These are phyloP conservation scores for Spialia ferax DNA, from an alignment of 2,888 invertebrate genomes.

Conservation along the genomic window DNA sequence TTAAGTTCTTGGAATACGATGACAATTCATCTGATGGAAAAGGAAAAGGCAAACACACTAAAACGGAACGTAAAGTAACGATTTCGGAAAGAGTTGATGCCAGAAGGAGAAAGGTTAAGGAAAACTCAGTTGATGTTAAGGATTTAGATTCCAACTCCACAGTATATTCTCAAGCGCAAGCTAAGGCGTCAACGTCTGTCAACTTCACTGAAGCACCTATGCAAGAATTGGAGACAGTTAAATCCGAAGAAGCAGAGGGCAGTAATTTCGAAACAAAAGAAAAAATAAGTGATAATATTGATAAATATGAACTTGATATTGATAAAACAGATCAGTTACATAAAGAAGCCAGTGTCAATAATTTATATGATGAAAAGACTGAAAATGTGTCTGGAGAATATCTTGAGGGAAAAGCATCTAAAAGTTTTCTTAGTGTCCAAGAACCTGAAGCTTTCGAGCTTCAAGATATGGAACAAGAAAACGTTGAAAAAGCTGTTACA, in stretches of 20 bases:
- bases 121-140: too few relatives aligned
- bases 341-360: background rate
- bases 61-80: conserved; percentile 40
- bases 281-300: background rate
- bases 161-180: background rate
- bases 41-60: conserved; percentile 9
- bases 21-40: conserved; percentile 15
- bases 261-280: conserved; percentile 3
- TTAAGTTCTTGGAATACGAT: conserved; percentile 49
- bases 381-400: background rate
- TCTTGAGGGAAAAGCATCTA: too few relatives aligned
- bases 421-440: too few relatives aligned
- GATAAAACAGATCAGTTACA: background rate
- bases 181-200: background rate
- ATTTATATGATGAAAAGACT: background rate
- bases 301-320: background rate
- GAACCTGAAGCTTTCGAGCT: background rate
- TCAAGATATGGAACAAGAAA: background rate
- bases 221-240: background rate
- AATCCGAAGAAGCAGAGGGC: background rate
- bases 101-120: background rate
- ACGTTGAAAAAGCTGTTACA: background rate
- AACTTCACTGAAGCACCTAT: background rate
- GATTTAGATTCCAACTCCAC: background rate
- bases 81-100: conserved; percentile 22